Evolutionary conservation across 2,888 invertebrate species (phyloP), one percentile per base, ranked within the genome.

Genomic region (Drosophila conformis): DNA sequence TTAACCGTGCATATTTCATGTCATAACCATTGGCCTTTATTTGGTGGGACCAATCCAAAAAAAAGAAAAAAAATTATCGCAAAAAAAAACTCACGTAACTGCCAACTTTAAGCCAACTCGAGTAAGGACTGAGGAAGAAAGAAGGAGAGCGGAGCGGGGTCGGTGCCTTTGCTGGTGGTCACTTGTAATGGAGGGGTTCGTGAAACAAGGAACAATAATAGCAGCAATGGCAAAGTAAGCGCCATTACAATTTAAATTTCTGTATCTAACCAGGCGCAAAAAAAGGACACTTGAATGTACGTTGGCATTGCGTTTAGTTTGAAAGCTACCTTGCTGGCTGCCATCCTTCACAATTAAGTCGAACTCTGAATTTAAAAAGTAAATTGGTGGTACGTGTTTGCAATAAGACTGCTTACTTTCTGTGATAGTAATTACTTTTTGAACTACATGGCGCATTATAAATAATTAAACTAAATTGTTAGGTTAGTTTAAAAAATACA

Each of bases 221-320:
- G 65, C 70, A 61, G 83, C 68, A 79, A 80, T 80, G 70, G 73
- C 67, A 77, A 82, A 87, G 87, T 81, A 83, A 82, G 73, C 64
- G 82, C 82, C 71, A 83, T 82, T 82, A 82, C 84, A 82, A 82
- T 82, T 82, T 82, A 82, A 87, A 87, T 82, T 87, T 83, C 79
- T 77, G 68, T 69, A 81, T 73, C 81, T 82, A 82, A 82, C 87
- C 82, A 82, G 87, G 87, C 87, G 82, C 73, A 83, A 73, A 64
- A 79, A 79, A 82, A 83, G 83, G 73, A 70, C 82, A 73, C 82
- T 82, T 62, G 57, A 82, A 57, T 73, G 81, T 70, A 54, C 69
- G 66, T 46, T 67, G 52, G 61, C 53, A 33, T 53, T 33, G 59
- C 56, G 54, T 31, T 25, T 29, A 51, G 65, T 46, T 61, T 63